A percentile compares a stretch with the other conserved stretches of the same genome.
Evolutionary conservation across 1,140 invertebrate genomes (phyloP).

Genomic region (Monomorium pharaonis): DNA sequence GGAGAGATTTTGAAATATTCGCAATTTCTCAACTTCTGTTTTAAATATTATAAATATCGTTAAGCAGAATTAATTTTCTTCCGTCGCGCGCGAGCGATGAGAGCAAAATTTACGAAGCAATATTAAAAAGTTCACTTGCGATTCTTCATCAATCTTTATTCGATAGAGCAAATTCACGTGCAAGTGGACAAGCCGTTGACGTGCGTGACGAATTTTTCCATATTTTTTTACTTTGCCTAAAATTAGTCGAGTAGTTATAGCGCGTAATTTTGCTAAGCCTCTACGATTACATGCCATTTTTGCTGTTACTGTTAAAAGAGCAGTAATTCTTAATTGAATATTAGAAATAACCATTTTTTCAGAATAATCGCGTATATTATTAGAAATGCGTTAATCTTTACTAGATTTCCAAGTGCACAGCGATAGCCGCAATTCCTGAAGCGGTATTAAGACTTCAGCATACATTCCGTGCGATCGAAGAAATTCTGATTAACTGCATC

Average conservation of each 20-base stretch:
- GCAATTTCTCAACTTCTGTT: not conserved
- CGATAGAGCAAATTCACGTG: constrained; percentile 5
- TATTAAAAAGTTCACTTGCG: constrained; percentile 6
- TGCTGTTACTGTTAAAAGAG: not conserved
- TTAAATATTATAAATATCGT: not conserved
- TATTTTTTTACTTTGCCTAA: not conserved
- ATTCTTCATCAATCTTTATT: constrained; percentile 1
- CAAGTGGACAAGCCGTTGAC: not conserved
- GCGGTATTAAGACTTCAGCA: not conserved
- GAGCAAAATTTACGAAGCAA: not conserved
- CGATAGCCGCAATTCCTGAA: not conserved
- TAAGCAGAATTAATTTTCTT: too few relatives aligned
- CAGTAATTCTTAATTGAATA: not conserved
- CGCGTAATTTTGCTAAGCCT: not conserved
- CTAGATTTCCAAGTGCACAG: not conserved
- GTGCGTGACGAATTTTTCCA: too few relatives aligned
- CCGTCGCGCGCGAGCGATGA: too few relatives aligned
- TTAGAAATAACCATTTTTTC: not conserved
- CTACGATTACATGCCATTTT: not conserved
- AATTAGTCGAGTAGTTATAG: not conserved
- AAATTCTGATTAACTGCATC: constrained; percentile 51
- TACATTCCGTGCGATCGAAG: not conserved
- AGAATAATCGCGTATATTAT: not conserved
- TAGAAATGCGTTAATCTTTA: not conserved
- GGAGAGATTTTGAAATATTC: constrained; percentile 3